Evolutionary conservation across 2,888 invertebrate species (phyloP).

Genomic region (Euphydryas editha): DNA sequence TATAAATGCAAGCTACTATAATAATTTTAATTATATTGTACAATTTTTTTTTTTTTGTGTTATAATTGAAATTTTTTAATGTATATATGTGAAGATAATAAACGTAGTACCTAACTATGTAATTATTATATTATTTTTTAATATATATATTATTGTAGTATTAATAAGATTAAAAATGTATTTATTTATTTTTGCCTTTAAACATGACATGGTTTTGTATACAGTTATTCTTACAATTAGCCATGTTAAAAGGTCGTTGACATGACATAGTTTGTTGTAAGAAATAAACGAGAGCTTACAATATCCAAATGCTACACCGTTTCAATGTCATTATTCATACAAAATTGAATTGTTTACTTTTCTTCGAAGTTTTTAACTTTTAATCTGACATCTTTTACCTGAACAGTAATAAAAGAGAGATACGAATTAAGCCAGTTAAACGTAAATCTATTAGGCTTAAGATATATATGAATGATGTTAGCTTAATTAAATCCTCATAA

Average conservation of each 20-base stretch:
- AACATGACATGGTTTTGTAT: not conserved
- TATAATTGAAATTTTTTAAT: no score
- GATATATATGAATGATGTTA: not conserved
- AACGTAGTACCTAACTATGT: no score
- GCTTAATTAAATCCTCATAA: not conserved
- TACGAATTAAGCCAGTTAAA: no score
- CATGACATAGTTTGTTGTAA: not conserved
- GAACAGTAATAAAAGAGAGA: no score
- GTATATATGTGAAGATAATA: no score
- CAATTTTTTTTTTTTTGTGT: no score
- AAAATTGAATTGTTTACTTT: not conserved
- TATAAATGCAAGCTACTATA: no score
- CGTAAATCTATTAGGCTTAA: no score
- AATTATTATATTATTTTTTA: no score
- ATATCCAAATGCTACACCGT: not conserved
- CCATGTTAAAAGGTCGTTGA: constrained; percentile 12
- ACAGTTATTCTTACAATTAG: constrained; percentile 3
- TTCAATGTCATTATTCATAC: not conserved
- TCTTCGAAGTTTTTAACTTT: not conserved
- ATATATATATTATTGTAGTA: no score
- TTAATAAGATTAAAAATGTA: not conserved
- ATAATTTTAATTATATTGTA: no score
- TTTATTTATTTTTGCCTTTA: not conserved
- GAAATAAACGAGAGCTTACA: not conserved
- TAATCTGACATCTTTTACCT: no score